These are phyloP conservation scores for Cepaea hortensis DNA, from an alignment of 2,888 invertebrate genomes.

Conservation along the genomic window DNA sequence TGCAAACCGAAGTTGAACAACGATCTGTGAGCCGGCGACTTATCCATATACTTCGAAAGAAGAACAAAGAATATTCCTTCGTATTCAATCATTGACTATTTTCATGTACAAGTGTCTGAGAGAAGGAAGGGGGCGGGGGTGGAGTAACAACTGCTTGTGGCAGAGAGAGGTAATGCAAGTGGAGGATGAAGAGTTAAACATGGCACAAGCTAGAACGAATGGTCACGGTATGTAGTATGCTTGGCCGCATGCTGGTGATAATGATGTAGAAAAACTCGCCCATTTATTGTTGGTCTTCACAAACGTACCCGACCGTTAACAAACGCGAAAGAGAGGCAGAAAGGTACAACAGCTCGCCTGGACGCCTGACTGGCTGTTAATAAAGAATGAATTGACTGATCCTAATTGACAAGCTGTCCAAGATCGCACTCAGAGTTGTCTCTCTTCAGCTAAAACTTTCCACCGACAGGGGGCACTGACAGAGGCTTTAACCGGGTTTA, in stretches of 20 bases:
- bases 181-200: not conserved
- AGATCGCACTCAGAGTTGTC: conserved; percentile 24
- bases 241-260: no score
- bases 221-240: not conserved
- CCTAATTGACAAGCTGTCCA: conserved; percentile 36
- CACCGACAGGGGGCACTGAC: not conserved
- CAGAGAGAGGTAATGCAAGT: not conserved
- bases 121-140: no score
- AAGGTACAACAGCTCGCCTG: not conserved
- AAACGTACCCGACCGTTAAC: conserved; percentile 13
- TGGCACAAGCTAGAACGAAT: not conserved
- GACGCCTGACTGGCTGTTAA: conserved; percentile 12
- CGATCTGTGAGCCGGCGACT: no score
- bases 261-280: no score
- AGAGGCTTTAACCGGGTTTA: conserved; percentile 3
- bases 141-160: not conserved
- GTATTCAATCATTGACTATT: no score
- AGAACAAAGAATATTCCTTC: no score
- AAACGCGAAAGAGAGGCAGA: not conserved
- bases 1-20: no score
- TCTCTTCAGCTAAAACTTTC: conserved; percentile 11
- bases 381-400: conserved; percentile 30
- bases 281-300: no score
- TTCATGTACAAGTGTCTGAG: no score
- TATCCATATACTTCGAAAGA: no score